Percentiles rank a stretch among this genome's conserved stretches.
These are phyloP conservation scores for Craseonycteris thonglongyai DNA, from an alignment of 2,113 vertebrate species.

Conservation along the genomic window DNA sequence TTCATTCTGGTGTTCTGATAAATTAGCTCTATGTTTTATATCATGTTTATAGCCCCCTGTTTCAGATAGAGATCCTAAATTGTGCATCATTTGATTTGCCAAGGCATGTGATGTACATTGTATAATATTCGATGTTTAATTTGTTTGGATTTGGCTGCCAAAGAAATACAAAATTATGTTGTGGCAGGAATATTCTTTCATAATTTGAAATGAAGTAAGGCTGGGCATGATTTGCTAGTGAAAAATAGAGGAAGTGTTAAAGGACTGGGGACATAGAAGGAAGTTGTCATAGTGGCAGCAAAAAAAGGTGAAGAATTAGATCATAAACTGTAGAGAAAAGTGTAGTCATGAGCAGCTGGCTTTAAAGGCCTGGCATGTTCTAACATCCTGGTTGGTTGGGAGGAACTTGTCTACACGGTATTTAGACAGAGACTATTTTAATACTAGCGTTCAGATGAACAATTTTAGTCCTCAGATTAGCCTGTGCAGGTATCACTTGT, in stretches of 20 bases:
- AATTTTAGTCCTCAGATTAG: background rate
- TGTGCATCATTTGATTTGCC: background rate
- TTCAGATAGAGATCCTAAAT: background rate
- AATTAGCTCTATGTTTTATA: background rate
- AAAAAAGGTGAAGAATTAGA: background rate
- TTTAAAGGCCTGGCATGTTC: background rate
- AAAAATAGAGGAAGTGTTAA: background rate
- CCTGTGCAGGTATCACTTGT: background rate
- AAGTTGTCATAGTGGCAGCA: background rate
- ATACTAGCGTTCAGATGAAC: background rate
- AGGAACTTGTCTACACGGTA: background rate
- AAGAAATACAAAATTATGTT: background rate
- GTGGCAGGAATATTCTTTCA: background rate
- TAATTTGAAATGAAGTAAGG: background rate
- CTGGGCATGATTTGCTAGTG: background rate
- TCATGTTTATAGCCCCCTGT: background rate
- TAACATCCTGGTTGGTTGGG: background rate
- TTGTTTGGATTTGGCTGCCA: background rate
- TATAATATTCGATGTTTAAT: background rate
- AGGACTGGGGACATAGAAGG: background rate
- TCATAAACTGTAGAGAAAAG: background rate
- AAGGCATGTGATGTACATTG: background rate
- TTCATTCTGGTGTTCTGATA: background rate
- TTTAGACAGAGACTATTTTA: background rate
- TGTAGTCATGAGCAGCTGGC: accelerated